Conservation (phyloP, 2,888 invertebrate genomes). For the Ochropleura leucogaster region DNA sequence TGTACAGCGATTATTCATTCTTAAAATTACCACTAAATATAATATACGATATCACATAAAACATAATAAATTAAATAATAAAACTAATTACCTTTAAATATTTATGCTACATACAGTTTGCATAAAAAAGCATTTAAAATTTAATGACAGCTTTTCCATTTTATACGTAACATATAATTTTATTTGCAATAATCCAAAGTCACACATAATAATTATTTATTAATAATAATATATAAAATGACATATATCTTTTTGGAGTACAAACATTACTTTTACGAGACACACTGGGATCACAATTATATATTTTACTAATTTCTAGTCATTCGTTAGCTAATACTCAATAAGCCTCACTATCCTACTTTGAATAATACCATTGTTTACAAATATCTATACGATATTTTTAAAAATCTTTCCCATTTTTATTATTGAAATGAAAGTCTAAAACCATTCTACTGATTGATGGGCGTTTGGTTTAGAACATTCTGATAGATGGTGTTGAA, state of each 20-base stretch:
- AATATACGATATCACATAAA: conserved; percentile 40
- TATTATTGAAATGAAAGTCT: conserved; percentile 31
- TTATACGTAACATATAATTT: conserved; percentile 10
- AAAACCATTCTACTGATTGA: conserved; percentile 37
- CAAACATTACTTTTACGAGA: conserved; percentile 74
- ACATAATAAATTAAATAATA: conserved; percentile 26
- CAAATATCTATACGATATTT: conserved; percentile 60
- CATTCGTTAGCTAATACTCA: conserved; percentile 64
- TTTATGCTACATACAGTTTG: conserved; percentile 14
- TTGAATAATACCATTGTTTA: conserved; percentile 62
- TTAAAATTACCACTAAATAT: conserved; percentile 47
- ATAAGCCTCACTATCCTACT: conserved; percentile 62
- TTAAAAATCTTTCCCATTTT: conserved; percentile 50
- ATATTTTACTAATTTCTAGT: conserved; percentile 60
- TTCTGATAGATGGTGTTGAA: conserved; percentile 17
- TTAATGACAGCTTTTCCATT: not conserved
- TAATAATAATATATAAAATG: conserved; percentile 41
- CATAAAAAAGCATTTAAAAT: conserved; percentile 3
- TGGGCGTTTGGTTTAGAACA: conserved; percentile 19
- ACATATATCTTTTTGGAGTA: conserved; percentile 61
- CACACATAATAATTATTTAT: conserved; percentile 47
- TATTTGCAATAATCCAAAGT: conserved; percentile 45
- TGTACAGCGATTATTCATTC: conserved; percentile 62
- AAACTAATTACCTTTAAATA: not conserved
- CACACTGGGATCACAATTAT: conserved; percentile 81